Evolutionary conservation across 2,113 vertebrate genomes (phyloP), one percentile per base, ranked within the genome.

Genomic region (Sclerurus mexicanus): DNA sequence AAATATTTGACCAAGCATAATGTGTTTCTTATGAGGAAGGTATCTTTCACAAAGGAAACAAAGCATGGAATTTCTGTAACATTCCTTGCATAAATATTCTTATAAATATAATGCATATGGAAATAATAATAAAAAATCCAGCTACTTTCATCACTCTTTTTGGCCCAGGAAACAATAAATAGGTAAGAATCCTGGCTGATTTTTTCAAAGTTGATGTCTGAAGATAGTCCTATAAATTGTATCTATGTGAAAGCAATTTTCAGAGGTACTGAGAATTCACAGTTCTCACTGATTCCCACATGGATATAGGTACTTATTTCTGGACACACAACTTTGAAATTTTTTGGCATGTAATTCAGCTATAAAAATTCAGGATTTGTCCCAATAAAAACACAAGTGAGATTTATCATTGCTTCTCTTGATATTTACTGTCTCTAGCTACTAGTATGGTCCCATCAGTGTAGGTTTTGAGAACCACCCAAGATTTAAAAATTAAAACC

Each of bases 31-130:
- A 95, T 97, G 93, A 96, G 75, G 56, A 93, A 96, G 80, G 56
- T 96, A 52, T 73, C 77, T 94, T 95, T 95, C 67, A 79, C 80
- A 93, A 97, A 82, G 76, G 91, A 84, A 84, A 78, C 71, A 96
- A 84, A 93, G 78, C 90, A 84, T 35, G 91, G 87, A 95, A 81
- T 96, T 92, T 84, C 94, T 78, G 69, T 93, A 91, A 50, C 88
- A 96, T 93, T 96, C 91, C 33, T 95, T 94, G 93, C 85, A 96
- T 94, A 97, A 96, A 96, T 90, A 95, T 93, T 82, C 75, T 86
- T 94, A 71, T 67, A 96, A 90, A 94, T 93, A 91, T 79, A 80
- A 92, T 93, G 63, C 95, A 95, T 80, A 92, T 96, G 95, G 93
- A 89, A 94, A 96, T 90, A 95, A 96, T 96, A 94, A 94, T 79